phyloP scores from a whole-genome alignment of 2,113 vertebrate genomes.

The Neolamprologus fasciatus region DNA sequence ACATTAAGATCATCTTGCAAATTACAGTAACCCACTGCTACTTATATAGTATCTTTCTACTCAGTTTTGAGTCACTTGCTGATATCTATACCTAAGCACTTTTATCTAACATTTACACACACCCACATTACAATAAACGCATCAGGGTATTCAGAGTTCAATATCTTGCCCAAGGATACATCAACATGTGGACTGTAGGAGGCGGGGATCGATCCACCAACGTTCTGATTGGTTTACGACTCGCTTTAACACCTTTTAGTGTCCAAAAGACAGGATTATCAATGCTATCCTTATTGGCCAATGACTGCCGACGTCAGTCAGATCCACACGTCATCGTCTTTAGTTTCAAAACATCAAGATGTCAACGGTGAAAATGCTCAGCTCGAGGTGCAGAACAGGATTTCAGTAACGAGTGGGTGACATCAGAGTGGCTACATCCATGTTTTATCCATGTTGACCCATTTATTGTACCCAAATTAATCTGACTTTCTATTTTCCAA shows the following conservation, averaged over 20 bases:
- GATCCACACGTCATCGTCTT: fast-evolving
- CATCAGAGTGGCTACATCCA: background rate
- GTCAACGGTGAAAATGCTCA: background rate
- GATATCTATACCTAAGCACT: background rate
- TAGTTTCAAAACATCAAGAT: background rate
- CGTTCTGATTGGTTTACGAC: background rate
- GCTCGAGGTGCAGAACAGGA: background rate
- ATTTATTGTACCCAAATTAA: background rate
- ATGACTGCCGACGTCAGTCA: background rate
- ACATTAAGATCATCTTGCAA: background rate
- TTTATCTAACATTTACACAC: background rate
- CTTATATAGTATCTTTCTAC: background rate
- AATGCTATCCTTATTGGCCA: background rate
- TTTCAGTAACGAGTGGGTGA: background rate
- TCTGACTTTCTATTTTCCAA: background rate
- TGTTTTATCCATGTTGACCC: background rate
- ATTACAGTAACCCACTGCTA: background rate
- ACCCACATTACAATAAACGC: fast-evolving
- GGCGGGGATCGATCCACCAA: fast-evolving
- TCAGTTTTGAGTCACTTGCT: background rate
- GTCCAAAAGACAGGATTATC: background rate
- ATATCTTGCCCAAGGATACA: background rate
- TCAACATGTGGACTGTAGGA: background rate
- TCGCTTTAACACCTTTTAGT: background rate
- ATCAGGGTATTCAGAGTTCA: background rate